These are phyloP conservation scores for Conus canariensis DNA, from an alignment of 2,888 invertebrate species.

Conservation along the genomic window DNA sequence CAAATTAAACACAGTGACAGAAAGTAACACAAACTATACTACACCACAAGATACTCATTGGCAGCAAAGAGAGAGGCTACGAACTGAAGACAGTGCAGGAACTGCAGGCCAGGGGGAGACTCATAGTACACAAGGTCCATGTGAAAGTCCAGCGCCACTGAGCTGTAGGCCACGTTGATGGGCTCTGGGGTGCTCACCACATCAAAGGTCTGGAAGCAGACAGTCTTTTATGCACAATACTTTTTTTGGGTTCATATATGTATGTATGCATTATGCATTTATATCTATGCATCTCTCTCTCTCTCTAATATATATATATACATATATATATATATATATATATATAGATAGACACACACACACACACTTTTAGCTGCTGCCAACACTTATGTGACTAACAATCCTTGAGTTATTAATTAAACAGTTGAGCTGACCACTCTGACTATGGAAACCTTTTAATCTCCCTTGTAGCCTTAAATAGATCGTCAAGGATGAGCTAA, in stretches of 20 bases:
- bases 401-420: too few relatives aligned
- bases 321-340: neutral
- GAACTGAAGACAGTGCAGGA: slow-evolving; percentile 66
- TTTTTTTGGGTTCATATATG: too few relatives aligned
- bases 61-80: too few relatives aligned
- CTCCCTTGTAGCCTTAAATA: too few relatives aligned
- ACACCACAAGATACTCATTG: too few relatives aligned
- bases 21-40: too few relatives aligned
- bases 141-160: slow-evolving; percentile 66
- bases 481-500: too few relatives aligned
- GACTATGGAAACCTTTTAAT: neutral
- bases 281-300: too few relatives aligned
- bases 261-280: too few relatives aligned
- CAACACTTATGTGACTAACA: too few relatives aligned
- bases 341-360: neutral
- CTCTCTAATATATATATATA: neutral
- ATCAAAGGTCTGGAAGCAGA: slow-evolving; percentile 62
- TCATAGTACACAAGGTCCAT: slow-evolving; percentile 72
- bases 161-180: slow-evolving; percentile 74
- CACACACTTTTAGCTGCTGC: neutral
- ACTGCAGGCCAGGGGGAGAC: slow-evolving; percentile 74
- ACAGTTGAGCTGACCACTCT: too few relatives aligned
- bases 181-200: slow-evolving; percentile 64
- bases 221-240: neutral
- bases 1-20: too few relatives aligned